These are phyloP conservation scores for Cirrhinus mrigala DNA, from an alignment of 2,797 vertebrate genomes.

Conservation along the genomic window DNA sequence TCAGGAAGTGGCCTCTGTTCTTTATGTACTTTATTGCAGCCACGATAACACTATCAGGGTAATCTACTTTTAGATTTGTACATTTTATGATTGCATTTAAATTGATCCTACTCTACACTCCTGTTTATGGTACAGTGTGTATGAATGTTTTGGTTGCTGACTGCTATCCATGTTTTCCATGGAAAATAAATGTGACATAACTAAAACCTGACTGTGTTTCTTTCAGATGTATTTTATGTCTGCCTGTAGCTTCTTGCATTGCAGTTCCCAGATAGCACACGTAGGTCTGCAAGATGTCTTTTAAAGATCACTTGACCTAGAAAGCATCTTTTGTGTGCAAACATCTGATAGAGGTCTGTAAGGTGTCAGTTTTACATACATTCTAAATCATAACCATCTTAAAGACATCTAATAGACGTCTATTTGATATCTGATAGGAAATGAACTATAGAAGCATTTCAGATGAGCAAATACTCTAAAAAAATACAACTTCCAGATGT, in stretches of 20 bases:
- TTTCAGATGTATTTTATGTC: not conserved
- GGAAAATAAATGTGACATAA: conserved; percentile 77
- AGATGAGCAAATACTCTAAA: too few relatives aligned
- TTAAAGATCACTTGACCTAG: too few relatives aligned
- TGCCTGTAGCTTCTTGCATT: not conserved
- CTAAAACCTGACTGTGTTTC: conserved; percentile 26
- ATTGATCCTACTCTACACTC: conserved; percentile 35
- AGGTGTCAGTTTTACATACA: too few relatives aligned
- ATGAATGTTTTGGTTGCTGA: conserved; percentile 46
- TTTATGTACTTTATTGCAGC: conserved; percentile 1
- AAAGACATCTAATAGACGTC: too few relatives aligned
- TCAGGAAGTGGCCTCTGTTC: conserved; percentile 17
- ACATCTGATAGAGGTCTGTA: too few relatives aligned
- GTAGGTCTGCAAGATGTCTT: too few relatives aligned
- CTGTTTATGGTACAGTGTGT: conserved; percentile 52
- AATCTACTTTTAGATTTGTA: conserved; percentile 54
- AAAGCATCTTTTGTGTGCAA: too few relatives aligned
- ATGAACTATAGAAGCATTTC: too few relatives aligned
- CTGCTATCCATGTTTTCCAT: conserved; percentile 48
- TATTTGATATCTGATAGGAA: too few relatives aligned
- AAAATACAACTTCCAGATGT: too few relatives aligned
- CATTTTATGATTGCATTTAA: conserved; percentile 53
- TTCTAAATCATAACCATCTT: too few relatives aligned
- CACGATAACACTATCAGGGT: conserved; percentile 57
- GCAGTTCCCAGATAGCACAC: not conserved